Percentiles rank a stretch among this genome's conserved stretches.
These are phyloP conservation scores for Cryptoblepharus egeriae DNA, from an alignment of 2,797 vertebrate species.

Conservation along the genomic window DNA sequence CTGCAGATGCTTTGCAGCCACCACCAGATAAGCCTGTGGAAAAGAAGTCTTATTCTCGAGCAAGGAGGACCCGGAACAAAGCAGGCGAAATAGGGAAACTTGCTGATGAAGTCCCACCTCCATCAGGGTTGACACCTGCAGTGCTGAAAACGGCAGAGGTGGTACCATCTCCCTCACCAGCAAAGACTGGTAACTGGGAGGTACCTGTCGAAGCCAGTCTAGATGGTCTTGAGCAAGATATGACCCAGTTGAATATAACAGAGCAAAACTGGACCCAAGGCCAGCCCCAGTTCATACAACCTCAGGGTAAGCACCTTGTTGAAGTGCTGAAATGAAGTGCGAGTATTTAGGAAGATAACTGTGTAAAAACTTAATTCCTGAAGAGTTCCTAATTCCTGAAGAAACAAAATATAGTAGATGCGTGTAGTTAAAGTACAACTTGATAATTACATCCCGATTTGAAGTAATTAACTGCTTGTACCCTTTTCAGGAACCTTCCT, in stretches of 20 bases:
- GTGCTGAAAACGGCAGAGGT: conserved; percentile 65
- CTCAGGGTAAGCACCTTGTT: conserved; percentile 81
- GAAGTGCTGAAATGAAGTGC: background rate
- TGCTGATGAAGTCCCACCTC: conserved; percentile 79
- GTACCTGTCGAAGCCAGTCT: conserved; percentile 70
- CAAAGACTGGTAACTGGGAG: conserved; percentile 82
- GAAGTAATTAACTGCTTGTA: background rate
- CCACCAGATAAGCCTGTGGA: conserved; percentile 87
- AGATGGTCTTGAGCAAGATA: conserved; percentile 87
- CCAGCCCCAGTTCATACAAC: conserved; percentile 85
- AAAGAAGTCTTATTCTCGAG: conserved; percentile 94
- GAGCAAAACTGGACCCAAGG: conserved; percentile 90
- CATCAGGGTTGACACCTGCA: conserved; percentile 56
- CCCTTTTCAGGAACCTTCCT: background rate
- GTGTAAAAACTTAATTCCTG: background rate
- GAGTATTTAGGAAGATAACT: background rate
- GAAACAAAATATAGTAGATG: background rate
- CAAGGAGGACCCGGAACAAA: conserved; percentile 89
- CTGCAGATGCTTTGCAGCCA: conserved; percentile 61
- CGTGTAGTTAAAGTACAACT: background rate
- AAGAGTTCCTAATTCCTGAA: background rate
- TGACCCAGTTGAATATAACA: conserved; percentile 85
- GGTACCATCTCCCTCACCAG: conserved; percentile 36
- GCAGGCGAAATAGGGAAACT: conserved; percentile 88
- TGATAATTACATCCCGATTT: background rate